phyloP scores from a whole-genome alignment of 1,140 invertebrate species.

The Anoplolepis gracilipes region DNA sequence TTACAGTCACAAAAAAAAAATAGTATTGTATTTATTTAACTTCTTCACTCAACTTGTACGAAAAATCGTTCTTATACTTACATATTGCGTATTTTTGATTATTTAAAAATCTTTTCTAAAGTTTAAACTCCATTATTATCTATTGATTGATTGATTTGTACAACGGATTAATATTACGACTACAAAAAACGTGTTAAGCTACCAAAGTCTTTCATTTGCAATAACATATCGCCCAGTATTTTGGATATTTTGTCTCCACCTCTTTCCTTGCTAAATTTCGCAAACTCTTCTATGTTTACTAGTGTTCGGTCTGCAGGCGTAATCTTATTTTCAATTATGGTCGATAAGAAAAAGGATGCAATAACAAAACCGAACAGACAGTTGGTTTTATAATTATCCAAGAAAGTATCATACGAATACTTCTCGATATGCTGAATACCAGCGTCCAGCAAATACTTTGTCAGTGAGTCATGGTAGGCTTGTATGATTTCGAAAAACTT shows the following conservation, averaged over 20 bases:
- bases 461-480: conserved; percentile 77
- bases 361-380: conserved; percentile 79
- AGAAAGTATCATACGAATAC: conserved; percentile 76
- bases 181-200: conserved; percentile 65
- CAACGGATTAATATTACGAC: not conserved
- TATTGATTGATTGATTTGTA: too few relatives aligned
- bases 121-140: not conserved
- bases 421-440: conserved; percentile 58
- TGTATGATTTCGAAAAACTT: conserved; percentile 76
- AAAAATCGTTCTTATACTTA: too few relatives aligned
- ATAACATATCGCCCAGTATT: conserved; percentile 72
- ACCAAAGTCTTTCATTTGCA: conserved; percentile 70
- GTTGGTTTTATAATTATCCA: conserved; percentile 75
- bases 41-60: too few relatives aligned
- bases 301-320: too few relatives aligned
- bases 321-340: too few relatives aligned
- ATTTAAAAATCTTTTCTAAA: not conserved
- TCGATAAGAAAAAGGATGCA: conserved; percentile 75
- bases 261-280: fast-evolving
- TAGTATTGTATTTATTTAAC: too few relatives aligned
- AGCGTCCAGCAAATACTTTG: conserved; percentile 54
- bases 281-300: fast-evolving
- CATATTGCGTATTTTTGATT: too few relatives aligned
- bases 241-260: conserved; percentile 71
- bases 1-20: too few relatives aligned